Evolutionary conservation across 2,113 vertebrate species (phyloP).

Genomic region (Scomber scombrus): DNA sequence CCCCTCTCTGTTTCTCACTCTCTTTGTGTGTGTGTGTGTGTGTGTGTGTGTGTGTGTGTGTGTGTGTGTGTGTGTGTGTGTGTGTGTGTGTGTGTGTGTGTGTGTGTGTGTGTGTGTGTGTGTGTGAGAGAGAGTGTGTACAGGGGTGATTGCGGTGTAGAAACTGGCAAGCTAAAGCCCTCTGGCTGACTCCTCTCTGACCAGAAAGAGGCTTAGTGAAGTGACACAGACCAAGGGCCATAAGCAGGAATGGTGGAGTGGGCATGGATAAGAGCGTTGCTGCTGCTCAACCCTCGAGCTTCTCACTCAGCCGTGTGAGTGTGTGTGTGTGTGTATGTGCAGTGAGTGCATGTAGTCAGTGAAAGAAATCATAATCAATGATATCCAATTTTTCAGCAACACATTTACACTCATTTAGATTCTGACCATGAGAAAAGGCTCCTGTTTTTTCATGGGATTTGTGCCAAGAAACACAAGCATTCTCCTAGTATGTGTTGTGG

Average conservation of each 20-base stretch:
- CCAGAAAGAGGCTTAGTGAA: conserved; percentile 58
- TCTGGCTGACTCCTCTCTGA: conserved; percentile 63
- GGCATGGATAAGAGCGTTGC: conserved; percentile 22
- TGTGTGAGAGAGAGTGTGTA: background rate
- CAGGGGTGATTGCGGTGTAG: conserved; percentile 15
- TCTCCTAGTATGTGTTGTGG: background rate
- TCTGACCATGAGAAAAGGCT: background rate
- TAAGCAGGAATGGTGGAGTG: conserved; percentile 27
- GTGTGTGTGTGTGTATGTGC: conserved; percentile 22
- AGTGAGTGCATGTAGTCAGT: conserved; percentile 20
- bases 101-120: conserved; percentile 13
- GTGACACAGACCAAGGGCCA: conserved; percentile 43
- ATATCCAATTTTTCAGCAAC: conserved; percentile 26
- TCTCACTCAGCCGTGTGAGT: background rate
- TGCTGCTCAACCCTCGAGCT: conserved; percentile 19
- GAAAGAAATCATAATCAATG: conserved; percentile 39
- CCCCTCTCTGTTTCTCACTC: background rate
- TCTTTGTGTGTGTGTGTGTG: conserved; percentile 9
- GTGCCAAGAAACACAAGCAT: background rate
- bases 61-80: conserved; percentile 20
- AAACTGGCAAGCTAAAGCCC: conserved; percentile 51
- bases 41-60: conserved; percentile 15
- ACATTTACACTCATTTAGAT: conserved; percentile 5
- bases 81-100: background rate
- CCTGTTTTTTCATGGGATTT: background rate